A percentile compares a stretch with the other conserved stretches of the same genome.
Evolutionary conservation across 2,797 vertebrate species (phyloP).

Genomic region (Gambelia wislizenii): DNA sequence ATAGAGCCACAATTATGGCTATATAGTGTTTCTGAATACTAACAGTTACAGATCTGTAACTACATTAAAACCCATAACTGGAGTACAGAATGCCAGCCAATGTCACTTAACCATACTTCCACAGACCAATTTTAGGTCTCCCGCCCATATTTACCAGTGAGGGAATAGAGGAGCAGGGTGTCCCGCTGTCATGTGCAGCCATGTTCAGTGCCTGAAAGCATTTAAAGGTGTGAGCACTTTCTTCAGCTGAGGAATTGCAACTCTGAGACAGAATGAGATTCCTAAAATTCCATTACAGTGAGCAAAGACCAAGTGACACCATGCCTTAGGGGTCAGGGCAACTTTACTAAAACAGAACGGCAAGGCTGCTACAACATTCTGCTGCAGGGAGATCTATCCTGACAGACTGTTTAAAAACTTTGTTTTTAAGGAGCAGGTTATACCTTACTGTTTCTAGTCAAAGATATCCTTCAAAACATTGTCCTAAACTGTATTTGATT

Average conservation of each 20-base stretch:
- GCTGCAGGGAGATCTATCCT: constrained; percentile 47
- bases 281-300: neutral
- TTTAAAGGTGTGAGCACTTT: neutral
- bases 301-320: neutral
- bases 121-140: no score
- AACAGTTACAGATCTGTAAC: no score
- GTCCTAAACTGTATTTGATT: constrained; percentile 61
- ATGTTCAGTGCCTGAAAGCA: neutral
- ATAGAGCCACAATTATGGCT: no score
- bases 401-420: constrained; percentile 49
- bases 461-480: constrained; percentile 58
- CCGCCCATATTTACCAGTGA: no score
- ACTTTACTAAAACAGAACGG: neutral
- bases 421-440: constrained; percentile 40
- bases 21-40: no score
- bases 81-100: no score
- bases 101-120: no score
- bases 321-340: neutral
- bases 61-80: no score
- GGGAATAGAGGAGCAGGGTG: no score
- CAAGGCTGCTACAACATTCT: neutral
- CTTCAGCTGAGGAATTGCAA: neutral
- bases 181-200: no score
- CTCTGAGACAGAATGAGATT: neutral
- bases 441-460: constrained; percentile 50